phyloP scores from a whole-genome alignment of 1,140 invertebrate genomes.

The Listronotus bonariensis region DNA sequence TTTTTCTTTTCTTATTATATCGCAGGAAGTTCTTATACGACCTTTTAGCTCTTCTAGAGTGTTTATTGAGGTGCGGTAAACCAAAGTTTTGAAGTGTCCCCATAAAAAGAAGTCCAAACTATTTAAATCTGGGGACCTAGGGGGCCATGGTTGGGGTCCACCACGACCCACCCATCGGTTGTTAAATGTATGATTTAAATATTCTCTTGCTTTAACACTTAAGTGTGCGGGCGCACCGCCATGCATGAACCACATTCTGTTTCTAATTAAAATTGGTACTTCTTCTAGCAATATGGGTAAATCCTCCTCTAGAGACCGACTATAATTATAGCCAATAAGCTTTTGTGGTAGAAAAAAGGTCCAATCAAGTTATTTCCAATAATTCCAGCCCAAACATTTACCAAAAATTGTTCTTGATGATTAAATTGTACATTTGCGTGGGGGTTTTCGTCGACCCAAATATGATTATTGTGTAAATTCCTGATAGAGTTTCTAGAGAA shows the following conservation, averaged over 20 bases:
- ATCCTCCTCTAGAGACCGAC: not conserved
- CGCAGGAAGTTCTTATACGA: not conserved
- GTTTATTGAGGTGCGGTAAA: not conserved
- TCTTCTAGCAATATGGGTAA: conserved; percentile 7
- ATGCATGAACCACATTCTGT: too few species aligned
- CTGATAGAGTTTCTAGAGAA: too few species aligned
- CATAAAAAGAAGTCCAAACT: not conserved
- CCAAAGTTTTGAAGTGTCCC: too few species aligned
- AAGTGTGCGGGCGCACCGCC: not conserved
- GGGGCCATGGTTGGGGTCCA: conserved; percentile 1
- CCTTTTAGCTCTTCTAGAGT: not conserved
- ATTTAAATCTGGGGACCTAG: too few species aligned
- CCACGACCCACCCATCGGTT: conserved; percentile 1
- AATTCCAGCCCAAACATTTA: too few species aligned
- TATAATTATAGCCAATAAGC: not conserved
- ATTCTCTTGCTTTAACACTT: not conserved
- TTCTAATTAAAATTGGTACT: too few species aligned
- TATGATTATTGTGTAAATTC: too few species aligned
- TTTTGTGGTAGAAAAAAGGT: not conserved
- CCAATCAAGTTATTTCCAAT: too few species aligned
- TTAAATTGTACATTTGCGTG: too few species aligned
- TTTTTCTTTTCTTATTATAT: too few species aligned
- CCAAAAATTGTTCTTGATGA: too few species aligned
- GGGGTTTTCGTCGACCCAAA: too few species aligned
- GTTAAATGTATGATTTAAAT: not conserved